Evolutionary conservation across 2,113 vertebrate species (phyloP).

Genomic region (Podocnemis expansa): DNA sequence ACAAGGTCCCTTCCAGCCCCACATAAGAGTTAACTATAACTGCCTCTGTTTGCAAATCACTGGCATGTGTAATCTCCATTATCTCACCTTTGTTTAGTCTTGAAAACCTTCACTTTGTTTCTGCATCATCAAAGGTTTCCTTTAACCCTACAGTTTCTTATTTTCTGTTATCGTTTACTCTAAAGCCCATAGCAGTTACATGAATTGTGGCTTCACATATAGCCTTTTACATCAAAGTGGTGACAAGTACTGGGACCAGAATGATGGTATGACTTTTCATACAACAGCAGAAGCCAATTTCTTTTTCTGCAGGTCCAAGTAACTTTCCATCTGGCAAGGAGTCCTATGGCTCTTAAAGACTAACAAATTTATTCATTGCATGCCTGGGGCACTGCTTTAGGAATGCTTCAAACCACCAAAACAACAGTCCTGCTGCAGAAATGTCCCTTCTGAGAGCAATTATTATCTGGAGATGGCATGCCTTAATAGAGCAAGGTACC

Average conservation of each 20-base stretch:
- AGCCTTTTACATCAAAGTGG: neutral
- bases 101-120: neutral
- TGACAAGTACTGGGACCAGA: neutral
- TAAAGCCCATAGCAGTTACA: neutral
- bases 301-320: neutral
- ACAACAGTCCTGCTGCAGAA: neutral
- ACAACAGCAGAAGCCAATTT: neutral
- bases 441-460: neutral
- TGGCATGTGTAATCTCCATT: neutral
- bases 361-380: too few relatives aligned
- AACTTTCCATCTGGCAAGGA: neutral
- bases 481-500: neutral
- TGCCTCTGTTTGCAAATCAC: neutral
- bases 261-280: neutral
- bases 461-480: accelerated
- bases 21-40: neutral
- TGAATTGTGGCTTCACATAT: neutral
- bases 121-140: neutral
- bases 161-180: neutral
- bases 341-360: too few relatives aligned
- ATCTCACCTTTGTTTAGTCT: neutral
- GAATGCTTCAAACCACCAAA: neutral
- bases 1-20: too few relatives aligned
- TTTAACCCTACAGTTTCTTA: neutral
- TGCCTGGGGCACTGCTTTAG: too few relatives aligned